phyloP scores from a whole-genome alignment of 2,888 invertebrate species.

The Eupithecia exiguata region DNA sequence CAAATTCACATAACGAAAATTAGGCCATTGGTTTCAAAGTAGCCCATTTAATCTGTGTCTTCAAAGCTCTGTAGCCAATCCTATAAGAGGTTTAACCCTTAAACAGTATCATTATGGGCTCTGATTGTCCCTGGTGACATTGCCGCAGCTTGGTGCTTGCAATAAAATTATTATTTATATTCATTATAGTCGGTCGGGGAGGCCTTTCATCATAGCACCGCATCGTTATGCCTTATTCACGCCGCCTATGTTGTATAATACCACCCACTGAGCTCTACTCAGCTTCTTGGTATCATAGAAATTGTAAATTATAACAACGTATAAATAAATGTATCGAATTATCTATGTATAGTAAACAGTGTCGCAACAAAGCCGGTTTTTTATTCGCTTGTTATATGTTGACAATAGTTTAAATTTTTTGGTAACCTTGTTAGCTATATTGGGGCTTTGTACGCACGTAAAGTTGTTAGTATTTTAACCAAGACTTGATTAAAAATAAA shows the following conservation, averaged over 20 bases:
- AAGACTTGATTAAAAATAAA: too few species aligned
- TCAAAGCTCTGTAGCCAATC: conserved; percentile 20
- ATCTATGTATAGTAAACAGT: too few species aligned
- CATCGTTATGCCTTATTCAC: conserved; percentile 75
- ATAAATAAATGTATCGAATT: too few species aligned
- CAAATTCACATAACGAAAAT: conserved; percentile 23
- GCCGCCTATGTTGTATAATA: conserved; percentile 59
- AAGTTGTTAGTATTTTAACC: too few species aligned
- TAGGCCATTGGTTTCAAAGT: conserved; percentile 9
- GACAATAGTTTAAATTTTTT: too few species aligned
- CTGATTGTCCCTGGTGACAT: conserved; percentile 61
- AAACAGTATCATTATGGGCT: conserved; percentile 42
- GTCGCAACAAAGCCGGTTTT: too few species aligned
- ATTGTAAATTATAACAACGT: too few species aligned
- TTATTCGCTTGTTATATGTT: too few species aligned
- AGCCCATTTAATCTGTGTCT: not conserved
- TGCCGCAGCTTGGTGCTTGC: conserved; percentile 46
- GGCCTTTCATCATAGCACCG: conserved; percentile 69
- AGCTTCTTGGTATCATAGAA: not conserved
- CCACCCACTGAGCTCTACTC: conserved; percentile 39
- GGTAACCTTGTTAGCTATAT: too few species aligned
- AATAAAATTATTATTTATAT: conserved; percentile 80
- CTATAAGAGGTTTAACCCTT: conserved; percentile 31
- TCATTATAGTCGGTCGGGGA: conserved; percentile 65
- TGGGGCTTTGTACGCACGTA: too few species aligned